Evolutionary conservation across 53 echinoderm and acorn worm species (phyloP).

Genomic region (Astropecten irregularis): DNA sequence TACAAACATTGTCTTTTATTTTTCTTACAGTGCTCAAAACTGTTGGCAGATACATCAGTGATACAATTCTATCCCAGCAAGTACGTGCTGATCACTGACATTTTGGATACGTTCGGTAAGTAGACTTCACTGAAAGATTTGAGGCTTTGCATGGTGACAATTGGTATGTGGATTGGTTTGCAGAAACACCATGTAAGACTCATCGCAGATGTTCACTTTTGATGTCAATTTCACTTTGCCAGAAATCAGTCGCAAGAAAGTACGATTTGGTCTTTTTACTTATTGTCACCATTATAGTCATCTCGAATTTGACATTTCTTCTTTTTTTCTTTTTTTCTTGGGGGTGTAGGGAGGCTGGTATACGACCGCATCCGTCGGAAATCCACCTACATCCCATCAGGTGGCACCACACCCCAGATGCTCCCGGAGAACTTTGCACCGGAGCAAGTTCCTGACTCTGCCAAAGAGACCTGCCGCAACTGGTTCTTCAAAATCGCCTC

Average conservation of each 20-base stretch:
- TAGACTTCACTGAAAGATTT: too few species aligned
- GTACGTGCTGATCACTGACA: constrained; percentile 95
- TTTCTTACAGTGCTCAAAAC: constrained; percentile 87
- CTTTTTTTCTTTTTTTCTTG: too few species aligned
- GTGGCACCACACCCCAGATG: constrained; percentile 78
- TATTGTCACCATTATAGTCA: too few species aligned
- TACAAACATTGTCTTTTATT: too few species aligned
- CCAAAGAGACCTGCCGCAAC: constrained; percentile 98
- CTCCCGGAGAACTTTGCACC: constrained; percentile 90
- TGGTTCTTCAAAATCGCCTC: constrained; percentile 99
- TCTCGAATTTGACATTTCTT: too few species aligned
- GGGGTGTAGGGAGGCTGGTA: constrained; percentile 73
- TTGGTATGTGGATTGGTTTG: too few species aligned
- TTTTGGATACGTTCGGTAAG: constrained; percentile 98
- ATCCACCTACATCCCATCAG: constrained; percentile 84
- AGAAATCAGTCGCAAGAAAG: too few species aligned
- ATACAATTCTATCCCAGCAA: constrained; percentile 99
- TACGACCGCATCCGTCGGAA: constrained; percentile 93
- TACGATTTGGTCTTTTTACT: too few species aligned
- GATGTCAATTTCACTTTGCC: too few species aligned
- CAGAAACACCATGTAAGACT: too few species aligned
- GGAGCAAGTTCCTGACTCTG: constrained; percentile 95
- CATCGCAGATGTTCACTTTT: too few species aligned
- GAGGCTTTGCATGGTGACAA: too few species aligned
- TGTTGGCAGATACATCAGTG: constrained; percentile 90